phyloP scores from a whole-genome alignment of 2,797 vertebrate species.

The Manis crassicaudata region DNA sequence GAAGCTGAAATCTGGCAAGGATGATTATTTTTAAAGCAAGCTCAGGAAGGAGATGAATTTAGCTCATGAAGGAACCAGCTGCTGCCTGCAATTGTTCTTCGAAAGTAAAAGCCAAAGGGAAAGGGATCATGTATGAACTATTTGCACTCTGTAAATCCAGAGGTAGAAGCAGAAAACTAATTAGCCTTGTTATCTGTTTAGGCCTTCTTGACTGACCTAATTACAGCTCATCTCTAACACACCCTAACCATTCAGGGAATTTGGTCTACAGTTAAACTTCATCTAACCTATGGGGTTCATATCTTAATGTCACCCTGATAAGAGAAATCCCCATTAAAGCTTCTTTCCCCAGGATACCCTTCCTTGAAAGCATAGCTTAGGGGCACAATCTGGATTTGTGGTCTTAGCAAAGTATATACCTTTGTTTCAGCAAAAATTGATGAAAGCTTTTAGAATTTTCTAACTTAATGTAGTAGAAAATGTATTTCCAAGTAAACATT shows the following conservation, averaged over 20 bases:
- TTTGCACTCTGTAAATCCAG: conserved; percentile 65
- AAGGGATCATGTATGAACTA: conserved; percentile 48
- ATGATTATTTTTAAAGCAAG: conserved; percentile 78
- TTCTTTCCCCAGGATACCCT: not conserved
- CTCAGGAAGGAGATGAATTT: conserved; percentile 77
- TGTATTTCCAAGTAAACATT: conserved; percentile 15
- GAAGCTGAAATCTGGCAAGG: conserved; percentile 72
- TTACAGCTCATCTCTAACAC: conserved; percentile 63
- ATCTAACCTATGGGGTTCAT: conserved; percentile 29
- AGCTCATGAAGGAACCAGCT: conserved; percentile 72
- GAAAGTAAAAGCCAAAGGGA: conserved; percentile 69
- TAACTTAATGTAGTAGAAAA: not conserved
- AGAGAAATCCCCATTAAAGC: not conserved
- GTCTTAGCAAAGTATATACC: not conserved
- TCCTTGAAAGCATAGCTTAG: not conserved
- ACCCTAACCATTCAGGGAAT: conserved; percentile 63
- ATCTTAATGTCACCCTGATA: conserved; percentile 37
- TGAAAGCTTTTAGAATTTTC: conserved; percentile 16
- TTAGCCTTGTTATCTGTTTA: conserved; percentile 56
- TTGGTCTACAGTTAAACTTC: conserved; percentile 50
- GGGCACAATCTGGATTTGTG: not conserved
- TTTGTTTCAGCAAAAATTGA: conserved; percentile 18
- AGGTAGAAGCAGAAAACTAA: conserved; percentile 69
- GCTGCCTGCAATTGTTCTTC: conserved; percentile 78
- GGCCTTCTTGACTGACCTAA: conserved; percentile 66